Evolutionary conservation across 1,140 invertebrate species (phyloP).

Genomic region (Ruditapes philippinarum): DNA sequence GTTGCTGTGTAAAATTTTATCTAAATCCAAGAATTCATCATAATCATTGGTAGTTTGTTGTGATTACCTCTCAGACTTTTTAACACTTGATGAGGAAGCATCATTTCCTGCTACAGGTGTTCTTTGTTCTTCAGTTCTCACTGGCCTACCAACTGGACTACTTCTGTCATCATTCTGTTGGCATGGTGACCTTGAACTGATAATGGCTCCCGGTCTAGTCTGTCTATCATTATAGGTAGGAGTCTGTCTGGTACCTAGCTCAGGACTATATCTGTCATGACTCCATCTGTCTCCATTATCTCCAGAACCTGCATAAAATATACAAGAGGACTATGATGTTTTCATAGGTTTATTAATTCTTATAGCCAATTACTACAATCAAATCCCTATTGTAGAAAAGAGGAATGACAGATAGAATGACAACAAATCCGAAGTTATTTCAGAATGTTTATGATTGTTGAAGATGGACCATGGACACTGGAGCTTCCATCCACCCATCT

Average conservation of each 20-base stretch:
- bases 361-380: too few species aligned
- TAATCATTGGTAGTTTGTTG: too few species aligned
- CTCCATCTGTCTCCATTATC: neutral
- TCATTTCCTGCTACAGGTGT: neutral
- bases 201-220: neutral
- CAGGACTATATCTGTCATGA: slow-evolving; percentile 32
- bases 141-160: neutral
- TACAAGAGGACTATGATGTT: too few species aligned
- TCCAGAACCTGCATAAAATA: slow-evolving; percentile 30
- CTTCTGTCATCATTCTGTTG: neutral
- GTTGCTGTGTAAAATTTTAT: too few species aligned
- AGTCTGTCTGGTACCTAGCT: neutral
- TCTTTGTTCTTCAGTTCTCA: neutral
- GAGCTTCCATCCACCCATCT: too few species aligned
- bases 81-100: neutral
- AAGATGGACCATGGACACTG: too few species aligned
- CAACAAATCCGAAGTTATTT: too few species aligned
- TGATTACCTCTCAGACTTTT: slow-evolving; percentile 27
- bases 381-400: too few species aligned
- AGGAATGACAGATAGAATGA: too few species aligned
- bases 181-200: neutral
- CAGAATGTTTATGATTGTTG: too few species aligned
- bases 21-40: too few species aligned
- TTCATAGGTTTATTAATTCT: too few species aligned
- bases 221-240: neutral